A percentile compares a stretch with the other conserved stretches of the same genome.
phyloP scores from a whole-genome alignment of 2,888 invertebrate genomes.

The Petrophora chlorosata region DNA sequence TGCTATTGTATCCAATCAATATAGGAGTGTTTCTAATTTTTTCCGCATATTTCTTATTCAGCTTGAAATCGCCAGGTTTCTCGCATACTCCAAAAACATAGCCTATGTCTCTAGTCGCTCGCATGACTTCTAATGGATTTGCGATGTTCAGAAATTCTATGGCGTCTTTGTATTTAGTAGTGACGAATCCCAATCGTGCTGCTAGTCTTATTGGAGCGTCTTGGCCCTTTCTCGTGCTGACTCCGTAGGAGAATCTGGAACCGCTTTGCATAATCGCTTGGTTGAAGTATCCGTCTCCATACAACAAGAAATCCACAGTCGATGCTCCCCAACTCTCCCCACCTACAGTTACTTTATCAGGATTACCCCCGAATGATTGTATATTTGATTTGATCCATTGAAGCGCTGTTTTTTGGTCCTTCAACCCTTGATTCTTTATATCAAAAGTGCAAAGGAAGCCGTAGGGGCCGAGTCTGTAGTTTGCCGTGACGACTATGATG shows the following conservation, averaged over 20 bases:
- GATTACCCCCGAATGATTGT: conserved; percentile 58
- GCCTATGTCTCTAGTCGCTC: conserved; percentile 39
- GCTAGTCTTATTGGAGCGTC: conserved; percentile 51
- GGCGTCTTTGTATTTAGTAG: conserved; percentile 41
- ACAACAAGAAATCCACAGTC: conserved; percentile 57
- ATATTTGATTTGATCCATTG: conserved; percentile 63
- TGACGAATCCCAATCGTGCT: conserved; percentile 44
- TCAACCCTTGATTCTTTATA: conserved; percentile 58
- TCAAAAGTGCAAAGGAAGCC: conserved; percentile 65
- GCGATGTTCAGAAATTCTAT: conserved; percentile 45
- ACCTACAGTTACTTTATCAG: conserved; percentile 54
- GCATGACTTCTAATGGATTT: conserved; percentile 47
- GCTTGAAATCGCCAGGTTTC: not conserved
- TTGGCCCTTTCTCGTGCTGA: conserved; percentile 44
- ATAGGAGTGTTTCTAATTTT: conserved; percentile 42
- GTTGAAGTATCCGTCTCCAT: conserved; percentile 51
- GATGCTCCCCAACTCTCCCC: conserved; percentile 66
- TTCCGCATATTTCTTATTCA: conserved; percentile 43
- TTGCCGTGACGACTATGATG: conserved; percentile 53
- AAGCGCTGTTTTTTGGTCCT: conserved; percentile 60
- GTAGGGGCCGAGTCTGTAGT: conserved; percentile 66
- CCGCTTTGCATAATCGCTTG: conserved; percentile 62
- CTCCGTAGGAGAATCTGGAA: conserved; percentile 42
- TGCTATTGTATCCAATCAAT: conserved; percentile 54
- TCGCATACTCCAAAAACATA: conserved; percentile 45